A percentile compares a stretch with the other conserved stretches of the same genome.
Conservation (phyloP, 2,888 invertebrate genomes). For the Pimpla rufipes region DNA sequence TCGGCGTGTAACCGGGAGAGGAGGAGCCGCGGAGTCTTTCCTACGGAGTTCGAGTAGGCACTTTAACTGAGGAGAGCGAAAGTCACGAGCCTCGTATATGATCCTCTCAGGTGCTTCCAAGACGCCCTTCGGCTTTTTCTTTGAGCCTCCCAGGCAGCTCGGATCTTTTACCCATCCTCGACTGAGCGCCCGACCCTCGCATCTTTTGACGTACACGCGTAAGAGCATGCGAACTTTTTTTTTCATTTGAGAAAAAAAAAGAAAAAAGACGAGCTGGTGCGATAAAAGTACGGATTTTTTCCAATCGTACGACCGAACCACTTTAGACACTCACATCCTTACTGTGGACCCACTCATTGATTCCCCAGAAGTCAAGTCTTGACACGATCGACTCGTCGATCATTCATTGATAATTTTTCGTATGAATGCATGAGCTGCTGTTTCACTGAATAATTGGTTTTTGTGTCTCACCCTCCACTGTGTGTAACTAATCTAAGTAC, state of each 20-base stretch:
- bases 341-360: not conserved
- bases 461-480: too few relatives aligned
- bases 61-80: conserved; percentile 31
- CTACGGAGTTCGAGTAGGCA: conserved; percentile 21
- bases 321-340: not conserved
- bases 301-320: not conserved
- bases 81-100: conserved; percentile 35
- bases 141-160: conserved; percentile 14
- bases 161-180: conserved; percentile 5
- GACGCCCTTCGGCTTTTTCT: conserved; percentile 26
- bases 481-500: too few relatives aligned
- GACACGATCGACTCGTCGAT: too few relatives aligned
- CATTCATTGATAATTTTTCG: too few relatives aligned
- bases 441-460: too few relatives aligned
- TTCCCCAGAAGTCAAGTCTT: too few relatives aligned
- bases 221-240: not conserved
- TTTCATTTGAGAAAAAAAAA: not conserved
- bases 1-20: conserved; percentile 18
- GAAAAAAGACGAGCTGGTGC: too few relatives aligned
- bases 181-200: not conserved
- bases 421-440: too few relatives aligned
- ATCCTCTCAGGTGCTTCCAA: conserved; percentile 28
- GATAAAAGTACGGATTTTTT: not conserved
- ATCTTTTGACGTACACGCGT: not conserved
- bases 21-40: not conserved